These are phyloP conservation scores for Mobula hypostoma DNA, from an alignment of 2,113 vertebrate genomes.

Conservation along the genomic window DNA sequence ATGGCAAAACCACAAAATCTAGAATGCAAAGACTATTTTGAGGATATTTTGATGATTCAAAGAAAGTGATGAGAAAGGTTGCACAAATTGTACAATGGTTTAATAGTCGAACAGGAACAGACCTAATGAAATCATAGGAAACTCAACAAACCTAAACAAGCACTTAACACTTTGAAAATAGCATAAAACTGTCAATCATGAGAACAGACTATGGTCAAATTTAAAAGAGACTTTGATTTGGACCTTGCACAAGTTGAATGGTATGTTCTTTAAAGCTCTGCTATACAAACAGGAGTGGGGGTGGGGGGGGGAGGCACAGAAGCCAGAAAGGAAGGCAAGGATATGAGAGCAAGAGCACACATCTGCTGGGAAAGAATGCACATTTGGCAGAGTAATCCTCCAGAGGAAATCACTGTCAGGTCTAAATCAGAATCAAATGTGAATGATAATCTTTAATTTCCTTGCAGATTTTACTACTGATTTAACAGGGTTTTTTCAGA, in stretches of 20 bases:
- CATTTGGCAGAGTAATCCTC: not conserved
- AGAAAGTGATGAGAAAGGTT: not conserved
- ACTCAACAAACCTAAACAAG: not conserved
- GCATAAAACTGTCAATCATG: not conserved
- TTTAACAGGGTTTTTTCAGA: not conserved
- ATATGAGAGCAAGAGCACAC: not conserved
- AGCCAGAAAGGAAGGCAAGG: not conserved
- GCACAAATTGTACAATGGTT: not conserved
- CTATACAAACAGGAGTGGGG: not conserved
- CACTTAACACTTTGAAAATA: not conserved
- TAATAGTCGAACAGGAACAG: not conserved
- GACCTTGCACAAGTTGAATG: not conserved
- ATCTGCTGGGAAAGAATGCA: not conserved
- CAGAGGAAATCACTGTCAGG: not conserved
- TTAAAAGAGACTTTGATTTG: not conserved
- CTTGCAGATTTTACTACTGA: not conserved
- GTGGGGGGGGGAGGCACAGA: not conserved
- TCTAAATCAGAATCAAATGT: not conserved
- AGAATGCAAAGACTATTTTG: not conserved
- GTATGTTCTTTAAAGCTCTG: not conserved
- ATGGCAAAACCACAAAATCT: not conserved
- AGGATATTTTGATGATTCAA: not conserved
- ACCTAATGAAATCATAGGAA: not conserved
- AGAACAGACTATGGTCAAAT: not conserved
- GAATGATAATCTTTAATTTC: conserved; percentile 7